Base-by-base conservation (phyloP, 2,888 invertebrate genomes). In the Drosophila testacea region DNA sequence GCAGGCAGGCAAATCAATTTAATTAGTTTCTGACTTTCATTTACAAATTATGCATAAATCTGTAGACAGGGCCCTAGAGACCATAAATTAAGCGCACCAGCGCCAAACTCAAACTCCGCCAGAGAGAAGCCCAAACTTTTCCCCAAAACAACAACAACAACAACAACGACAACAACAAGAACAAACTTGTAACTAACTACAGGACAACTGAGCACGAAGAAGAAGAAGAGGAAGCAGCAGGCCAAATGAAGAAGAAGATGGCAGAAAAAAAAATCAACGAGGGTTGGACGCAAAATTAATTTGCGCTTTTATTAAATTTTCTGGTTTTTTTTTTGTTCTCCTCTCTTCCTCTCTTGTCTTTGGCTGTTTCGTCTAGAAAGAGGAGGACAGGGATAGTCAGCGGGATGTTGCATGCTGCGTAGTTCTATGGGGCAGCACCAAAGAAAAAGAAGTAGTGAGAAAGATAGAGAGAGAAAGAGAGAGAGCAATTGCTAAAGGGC, bases 11-110 rank as follows among this genome's bases (percentile, higher is more conserved):
- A 85, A 85, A 85, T 85, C 84, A 85, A 85, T 85, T 88, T 85
- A 85, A 85, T 85, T 85, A 85, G 89, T 85, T 85, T 85, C 81
- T 89, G 89, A 87, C 89, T 87, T 85, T 85, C 89, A 86, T 89
- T 85, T 84, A 84, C 83, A 84, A 84, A 84, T 84, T 88, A 84
- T 84, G 83, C 83, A 84, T 84, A 84, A 84, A 84, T 84, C 83
- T 84, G 83, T 85, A 84, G 83, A 84, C 83, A 84, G 88, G 83
- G 73, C 83, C 83, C 83, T 76, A 71, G 83, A 84, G 83, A 84
- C 83, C 83, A 84, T 84, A 84, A 84, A 84, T 84, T 88, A 84
- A 85, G 88, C 86, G 86, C 64, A 48, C 56, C 73, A 59, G 46
- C 34, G 57, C 50, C 39, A 50, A 60, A 50, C 50, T 50, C 50